A percentile compares a stretch with the other conserved stretches of the same genome.
Conservation (phyloP, 1,140 invertebrate genomes). For the Protaetia brevitarsis region DNA sequence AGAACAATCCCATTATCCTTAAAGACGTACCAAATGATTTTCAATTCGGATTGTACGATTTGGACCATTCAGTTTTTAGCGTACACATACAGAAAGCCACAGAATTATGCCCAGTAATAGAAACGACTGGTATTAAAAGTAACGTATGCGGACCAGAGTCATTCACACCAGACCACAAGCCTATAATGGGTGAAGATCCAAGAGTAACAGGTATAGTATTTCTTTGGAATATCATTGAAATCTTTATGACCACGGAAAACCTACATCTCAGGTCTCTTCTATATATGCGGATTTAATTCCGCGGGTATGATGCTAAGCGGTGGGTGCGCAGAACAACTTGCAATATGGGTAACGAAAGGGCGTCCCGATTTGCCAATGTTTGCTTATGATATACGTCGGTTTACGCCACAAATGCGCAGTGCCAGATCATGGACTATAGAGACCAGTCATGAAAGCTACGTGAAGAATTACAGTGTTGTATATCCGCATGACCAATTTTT, state of each 20-base stretch:
- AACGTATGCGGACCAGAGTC: conserved; percentile 83
- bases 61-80: conserved; percentile 82
- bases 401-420: conserved; percentile 65
- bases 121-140: conserved; percentile 73
- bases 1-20: conserved; percentile 76
- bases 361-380: conserved; percentile 83
- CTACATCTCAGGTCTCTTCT: conserved; percentile 62
- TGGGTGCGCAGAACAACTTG: conserved; percentile 79
- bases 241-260: no score
- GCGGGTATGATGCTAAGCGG: conserved; percentile 88
- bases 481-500: conserved; percentile 83
- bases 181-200: conserved; percentile 70
- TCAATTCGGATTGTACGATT: conserved; percentile 77
- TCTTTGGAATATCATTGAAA: background rate
- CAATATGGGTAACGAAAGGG: conserved; percentile 78
- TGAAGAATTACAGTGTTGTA: conserved; percentile 79
- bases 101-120: conserved; percentile 69
- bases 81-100: conserved; percentile 69
- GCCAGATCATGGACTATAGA: conserved; percentile 73
- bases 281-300: conserved; percentile 85
- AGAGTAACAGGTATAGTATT: conserved; percentile 52
- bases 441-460: conserved; percentile 82
- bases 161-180: conserved; percentile 88
- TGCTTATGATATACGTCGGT: conserved; percentile 76
- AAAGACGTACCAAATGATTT: conserved; percentile 72